Evolutionary conservation across 2,888 invertebrate species (phyloP).

Genomic region (Xestoiulus laeticollis): DNA sequence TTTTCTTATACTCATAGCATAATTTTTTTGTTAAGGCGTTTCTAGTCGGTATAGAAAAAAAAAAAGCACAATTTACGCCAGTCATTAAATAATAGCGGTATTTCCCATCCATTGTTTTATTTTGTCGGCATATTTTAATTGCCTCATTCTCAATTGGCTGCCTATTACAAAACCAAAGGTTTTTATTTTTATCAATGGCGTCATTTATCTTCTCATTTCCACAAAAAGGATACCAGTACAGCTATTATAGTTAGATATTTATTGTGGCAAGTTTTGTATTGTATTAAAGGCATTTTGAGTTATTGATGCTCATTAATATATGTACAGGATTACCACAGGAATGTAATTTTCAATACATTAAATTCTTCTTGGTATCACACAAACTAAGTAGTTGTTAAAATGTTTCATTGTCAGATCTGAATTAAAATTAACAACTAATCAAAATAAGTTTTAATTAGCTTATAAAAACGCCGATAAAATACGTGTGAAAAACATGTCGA

Average conservation of each 20-base stretch:
- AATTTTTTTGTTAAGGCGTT: neutral
- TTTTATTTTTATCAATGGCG: neutral
- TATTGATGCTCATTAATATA: no score
- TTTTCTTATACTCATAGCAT: neutral
- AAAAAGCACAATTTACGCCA: constrained; percentile 15
- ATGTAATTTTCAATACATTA: no score
- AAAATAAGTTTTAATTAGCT: no score
- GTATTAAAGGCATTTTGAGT: no score
- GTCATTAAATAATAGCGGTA: constrained; percentile 20
- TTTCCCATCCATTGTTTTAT: constrained; percentile 26
- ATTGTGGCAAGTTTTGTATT: neutral
- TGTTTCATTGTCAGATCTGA: no score
- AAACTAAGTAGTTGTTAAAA: no score
- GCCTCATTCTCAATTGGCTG: constrained; percentile 26
- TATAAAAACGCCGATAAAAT: no score
- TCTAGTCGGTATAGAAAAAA: neutral
- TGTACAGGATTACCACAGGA: no score
- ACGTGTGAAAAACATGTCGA: no score
- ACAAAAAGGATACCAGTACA: neutral
- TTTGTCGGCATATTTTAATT: constrained; percentile 26
- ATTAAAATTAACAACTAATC: no score
- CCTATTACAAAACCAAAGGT: neutral
- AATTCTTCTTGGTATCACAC: no score
- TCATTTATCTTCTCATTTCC: neutral
- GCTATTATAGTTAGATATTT: neutral